Evolutionary conservation across 2,888 invertebrate genomes (phyloP).

Genomic region (Dicyrtomina minuta): DNA sequence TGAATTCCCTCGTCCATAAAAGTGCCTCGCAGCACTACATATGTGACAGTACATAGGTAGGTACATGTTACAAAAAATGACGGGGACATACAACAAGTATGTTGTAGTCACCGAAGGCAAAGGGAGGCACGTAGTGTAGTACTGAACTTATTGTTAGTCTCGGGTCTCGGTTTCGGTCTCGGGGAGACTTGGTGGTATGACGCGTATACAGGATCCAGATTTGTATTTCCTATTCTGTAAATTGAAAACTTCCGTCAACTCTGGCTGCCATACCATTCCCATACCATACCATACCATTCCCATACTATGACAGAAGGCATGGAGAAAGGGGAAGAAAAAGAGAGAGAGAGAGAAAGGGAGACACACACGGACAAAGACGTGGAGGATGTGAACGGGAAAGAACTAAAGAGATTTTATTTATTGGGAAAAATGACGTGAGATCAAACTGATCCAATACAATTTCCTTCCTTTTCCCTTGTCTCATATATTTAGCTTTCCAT

Average conservation of each 20-base stretch:
- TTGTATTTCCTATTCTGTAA: conserved; percentile 2
- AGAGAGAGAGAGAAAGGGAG: background rate
- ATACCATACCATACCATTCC: background rate
- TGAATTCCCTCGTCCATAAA: no score
- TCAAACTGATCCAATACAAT: conserved; percentile 14
- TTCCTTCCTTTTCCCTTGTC: background rate
- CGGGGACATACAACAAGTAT: no score
- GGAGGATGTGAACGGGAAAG: background rate
- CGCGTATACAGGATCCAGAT: background rate
- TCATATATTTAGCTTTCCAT: background rate
- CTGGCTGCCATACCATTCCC: background rate
- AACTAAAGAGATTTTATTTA: conserved; percentile 22
- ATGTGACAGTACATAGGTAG: no score
- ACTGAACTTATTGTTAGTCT: no score
- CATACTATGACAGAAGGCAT: no score
- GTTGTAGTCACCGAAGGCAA: no score
- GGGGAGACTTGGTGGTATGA: background rate
- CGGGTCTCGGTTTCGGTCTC: no score
- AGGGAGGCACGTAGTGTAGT: no score
- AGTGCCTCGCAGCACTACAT: no score
- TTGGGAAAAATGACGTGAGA: conserved; percentile 23
- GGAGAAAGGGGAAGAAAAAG: background rate
- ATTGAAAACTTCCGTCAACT: conserved; percentile 11
- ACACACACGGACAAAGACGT: background rate
- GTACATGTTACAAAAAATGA: no score